A percentile compares a stretch with the other conserved stretches of the same genome.
Conservation (phyloP, 1,140 invertebrate species). For the Penaeus japonicus region DNA sequence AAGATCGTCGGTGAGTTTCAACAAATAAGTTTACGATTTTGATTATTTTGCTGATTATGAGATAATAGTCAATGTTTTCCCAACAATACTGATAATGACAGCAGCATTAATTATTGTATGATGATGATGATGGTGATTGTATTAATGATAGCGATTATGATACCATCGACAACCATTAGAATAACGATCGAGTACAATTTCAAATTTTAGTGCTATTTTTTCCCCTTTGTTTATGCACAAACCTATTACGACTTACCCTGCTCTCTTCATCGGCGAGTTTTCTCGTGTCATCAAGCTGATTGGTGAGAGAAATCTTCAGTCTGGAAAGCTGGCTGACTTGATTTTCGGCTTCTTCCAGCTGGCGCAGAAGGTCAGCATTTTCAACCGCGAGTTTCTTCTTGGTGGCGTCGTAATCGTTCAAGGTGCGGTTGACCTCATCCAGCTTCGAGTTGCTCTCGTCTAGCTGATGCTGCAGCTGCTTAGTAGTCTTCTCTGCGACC, state of each 20-base stretch:
- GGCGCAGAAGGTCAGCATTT: conserved; percentile 67
- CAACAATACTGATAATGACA: neutral
- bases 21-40: no score
- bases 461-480: conserved; percentile 69
- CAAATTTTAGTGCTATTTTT: no score
- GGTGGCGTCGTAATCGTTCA: conserved; percentile 11
- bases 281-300: conserved; percentile 17
- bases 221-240: no score
- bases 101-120: neutral
- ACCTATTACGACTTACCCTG: conserved; percentile 63
- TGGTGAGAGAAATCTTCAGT: conserved; percentile 30
- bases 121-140: neutral
- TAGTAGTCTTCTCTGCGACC: conserved; percentile 65
- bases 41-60: no score
- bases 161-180: no score
- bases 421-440: conserved; percentile 63
- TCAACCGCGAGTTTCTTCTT: conserved; percentile 63
- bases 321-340: conserved; percentile 66
- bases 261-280: conserved; percentile 58
- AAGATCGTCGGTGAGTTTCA: neutral
- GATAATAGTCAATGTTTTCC: neutral
- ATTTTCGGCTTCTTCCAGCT: conserved; percentile 71
- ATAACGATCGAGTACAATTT: no score
- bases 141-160: no score
- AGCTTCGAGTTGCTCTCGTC: conserved; percentile 68